Evolutionary conservation across 1,140 invertebrate genomes (phyloP).

Genomic region (Lethocerus indicus): DNA sequence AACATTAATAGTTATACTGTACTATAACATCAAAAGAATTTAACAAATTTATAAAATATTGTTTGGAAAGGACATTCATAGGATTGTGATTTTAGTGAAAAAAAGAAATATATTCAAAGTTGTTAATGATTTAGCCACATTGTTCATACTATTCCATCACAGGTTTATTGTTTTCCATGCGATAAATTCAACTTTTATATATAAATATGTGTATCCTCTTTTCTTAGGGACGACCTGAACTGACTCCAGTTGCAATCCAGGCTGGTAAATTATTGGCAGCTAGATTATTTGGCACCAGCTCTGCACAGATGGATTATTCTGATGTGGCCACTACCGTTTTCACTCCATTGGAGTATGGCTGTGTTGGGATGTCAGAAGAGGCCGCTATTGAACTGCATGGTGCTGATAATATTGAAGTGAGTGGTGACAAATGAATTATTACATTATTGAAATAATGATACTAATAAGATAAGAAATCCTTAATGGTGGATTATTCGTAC

Average conservation of each 20-base stretch:
- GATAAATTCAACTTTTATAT: constrained; percentile 4
- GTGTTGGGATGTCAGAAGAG: constrained; percentile 87
- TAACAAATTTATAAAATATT: too few relatives aligned
- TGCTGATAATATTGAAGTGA: constrained; percentile 46
- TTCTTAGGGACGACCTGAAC: constrained; percentile 57
- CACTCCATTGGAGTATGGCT: constrained; percentile 90
- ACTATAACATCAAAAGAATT: too few relatives aligned
- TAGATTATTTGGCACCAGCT: constrained; percentile 42
- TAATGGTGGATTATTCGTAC: too few relatives aligned
- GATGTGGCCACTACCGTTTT: constrained; percentile 96
- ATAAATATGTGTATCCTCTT: constrained; percentile 8
- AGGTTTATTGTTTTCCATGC: neutral
- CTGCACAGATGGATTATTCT: constrained; percentile 63
- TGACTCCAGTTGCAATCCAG: constrained; percentile 95
- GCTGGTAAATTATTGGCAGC: constrained; percentile 74
- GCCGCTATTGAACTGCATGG: constrained; percentile 47
- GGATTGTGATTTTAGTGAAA: neutral
- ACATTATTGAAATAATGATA: too few relatives aligned
- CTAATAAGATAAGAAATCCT: too few relatives aligned
- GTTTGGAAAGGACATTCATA: too few relatives aligned
- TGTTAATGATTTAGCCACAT: neutral
- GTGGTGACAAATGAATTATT: too few relatives aligned
- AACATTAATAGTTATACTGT: too few relatives aligned
- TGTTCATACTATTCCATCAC: neutral
- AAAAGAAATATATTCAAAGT: neutral